These are phyloP conservation scores for Campopleginae sp. DNA, from an alignment of 2,888 invertebrate species.

Conservation along the genomic window DNA sequence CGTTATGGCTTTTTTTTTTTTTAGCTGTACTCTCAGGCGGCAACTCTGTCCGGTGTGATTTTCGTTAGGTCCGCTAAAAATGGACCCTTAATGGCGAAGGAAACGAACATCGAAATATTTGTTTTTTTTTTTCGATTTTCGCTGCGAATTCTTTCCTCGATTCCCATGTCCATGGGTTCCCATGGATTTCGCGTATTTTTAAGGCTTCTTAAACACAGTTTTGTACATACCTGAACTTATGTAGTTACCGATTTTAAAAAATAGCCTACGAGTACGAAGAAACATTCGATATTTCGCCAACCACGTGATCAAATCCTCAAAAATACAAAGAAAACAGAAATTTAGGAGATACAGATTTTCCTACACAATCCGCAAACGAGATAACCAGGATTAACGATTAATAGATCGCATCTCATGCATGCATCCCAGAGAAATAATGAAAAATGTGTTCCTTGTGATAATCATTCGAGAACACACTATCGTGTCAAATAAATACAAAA, in stretches of 20 bases:
- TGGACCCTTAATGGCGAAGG: neutral
- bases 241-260: neutral
- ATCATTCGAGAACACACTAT: conserved; percentile 15
- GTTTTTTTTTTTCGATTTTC: neutral
- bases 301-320: neutral
- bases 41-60: neutral
- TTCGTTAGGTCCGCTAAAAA: neutral
- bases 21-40: neutral
- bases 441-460: conserved; percentile 23
- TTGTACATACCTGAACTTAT: neutral
- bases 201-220: neutral
- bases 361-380: neutral
- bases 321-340: neutral
- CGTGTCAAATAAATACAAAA: neutral
- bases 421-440: neutral
- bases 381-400: neutral
- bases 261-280: neutral
- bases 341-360: neutral
- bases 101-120: neutral
- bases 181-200: neutral
- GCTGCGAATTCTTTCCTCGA: neutral
- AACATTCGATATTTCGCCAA: neutral
- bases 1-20: neutral
- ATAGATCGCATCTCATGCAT: neutral
- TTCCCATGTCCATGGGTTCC: neutral